Conservation (phyloP, 2,113 vertebrate genomes). For the Lagenorhynchus albirostris region DNA sequence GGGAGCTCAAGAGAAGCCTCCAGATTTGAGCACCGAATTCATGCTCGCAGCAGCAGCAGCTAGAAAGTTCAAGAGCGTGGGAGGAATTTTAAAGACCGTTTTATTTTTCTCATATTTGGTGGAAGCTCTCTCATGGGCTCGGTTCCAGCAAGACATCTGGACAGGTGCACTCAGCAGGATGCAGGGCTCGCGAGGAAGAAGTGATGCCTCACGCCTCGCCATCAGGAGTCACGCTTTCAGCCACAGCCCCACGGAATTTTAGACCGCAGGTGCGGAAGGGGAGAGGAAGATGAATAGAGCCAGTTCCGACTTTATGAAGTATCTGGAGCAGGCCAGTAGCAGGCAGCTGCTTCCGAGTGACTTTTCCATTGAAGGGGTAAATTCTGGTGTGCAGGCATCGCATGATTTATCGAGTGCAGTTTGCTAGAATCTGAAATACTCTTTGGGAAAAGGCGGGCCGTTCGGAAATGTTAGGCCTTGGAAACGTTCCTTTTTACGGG, state of each 20-base stretch:
- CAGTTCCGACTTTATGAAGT: slow-evolving; percentile 74
- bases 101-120: neutral
- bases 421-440: slow-evolving; percentile 81
- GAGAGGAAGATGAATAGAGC: slow-evolving; percentile 75
- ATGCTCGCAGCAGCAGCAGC: neutral
- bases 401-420: slow-evolving; percentile 88
- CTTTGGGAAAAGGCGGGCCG: neutral
- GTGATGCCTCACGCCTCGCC: rapidly evolving
- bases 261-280: slow-evolving; percentile 77
- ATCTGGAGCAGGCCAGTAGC: slow-evolving; percentile 66
- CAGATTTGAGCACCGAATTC: neutral
- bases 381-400: slow-evolving; percentile 85
- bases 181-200: rapidly evolving
- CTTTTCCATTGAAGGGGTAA: slow-evolving; percentile 92
- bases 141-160: neutral
- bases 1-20: neutral
- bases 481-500: neutral
- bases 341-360: slow-evolving; percentile 84
- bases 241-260: slow-evolving; percentile 53
- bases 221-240: neutral
- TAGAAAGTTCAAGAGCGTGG: neutral
- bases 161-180: neutral
- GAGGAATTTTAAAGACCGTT: neutral
- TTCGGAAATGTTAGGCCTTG: neutral
- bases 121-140: neutral